Conservation (phyloP, 2,797 vertebrate species). For the Tokudaia muenninki region DNA sequence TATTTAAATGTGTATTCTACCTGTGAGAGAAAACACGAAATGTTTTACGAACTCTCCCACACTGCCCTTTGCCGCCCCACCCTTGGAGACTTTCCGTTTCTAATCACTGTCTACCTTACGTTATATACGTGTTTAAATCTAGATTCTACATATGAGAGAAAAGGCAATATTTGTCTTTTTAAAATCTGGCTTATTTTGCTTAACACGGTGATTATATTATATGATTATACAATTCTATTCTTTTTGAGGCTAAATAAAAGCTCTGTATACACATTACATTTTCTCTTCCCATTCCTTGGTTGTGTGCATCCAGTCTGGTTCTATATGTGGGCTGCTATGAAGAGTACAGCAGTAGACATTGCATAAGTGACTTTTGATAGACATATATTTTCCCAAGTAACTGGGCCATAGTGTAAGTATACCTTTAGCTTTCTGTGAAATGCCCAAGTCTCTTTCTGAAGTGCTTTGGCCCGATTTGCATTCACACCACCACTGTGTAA, state of each 20-base stretch:
- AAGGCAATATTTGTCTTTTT: background rate
- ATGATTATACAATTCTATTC: background rate
- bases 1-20: background rate
- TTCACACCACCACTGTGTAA: background rate
- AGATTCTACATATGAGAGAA: background rate
- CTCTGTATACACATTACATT: background rate
- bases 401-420: background rate
- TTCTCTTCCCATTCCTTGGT: background rate
- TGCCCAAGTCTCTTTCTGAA: background rate
- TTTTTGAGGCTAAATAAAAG: background rate
- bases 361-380: background rate
- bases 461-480: background rate
- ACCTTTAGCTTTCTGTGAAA: background rate
- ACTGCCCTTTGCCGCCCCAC: background rate
- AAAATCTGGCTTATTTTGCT: background rate
- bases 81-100: background rate
- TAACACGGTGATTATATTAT: background rate
- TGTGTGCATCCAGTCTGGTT: background rate
- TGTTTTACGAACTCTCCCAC: background rate
- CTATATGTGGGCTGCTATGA: background rate
- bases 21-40: background rate
- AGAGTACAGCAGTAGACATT: background rate
- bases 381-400: background rate
- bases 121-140: background rate
- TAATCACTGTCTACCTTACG: background rate